These are phyloP conservation scores for Colletes gigas DNA, from an alignment of 1,140 invertebrate genomes.

Conservation along the genomic window DNA sequence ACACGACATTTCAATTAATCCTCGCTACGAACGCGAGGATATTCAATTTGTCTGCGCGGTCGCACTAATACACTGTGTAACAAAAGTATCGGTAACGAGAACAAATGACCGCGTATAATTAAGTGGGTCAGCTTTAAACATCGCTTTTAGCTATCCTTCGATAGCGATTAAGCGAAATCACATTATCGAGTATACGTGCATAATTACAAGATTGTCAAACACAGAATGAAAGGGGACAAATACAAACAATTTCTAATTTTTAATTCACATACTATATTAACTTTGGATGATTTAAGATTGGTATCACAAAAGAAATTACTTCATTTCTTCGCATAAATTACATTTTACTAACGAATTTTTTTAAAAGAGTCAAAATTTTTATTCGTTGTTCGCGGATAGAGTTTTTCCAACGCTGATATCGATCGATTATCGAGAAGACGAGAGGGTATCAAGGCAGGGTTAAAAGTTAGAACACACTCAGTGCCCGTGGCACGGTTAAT, in stretches of 20 bases:
- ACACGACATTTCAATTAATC: constrained; percentile 23
- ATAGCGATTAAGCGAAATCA: background rate
- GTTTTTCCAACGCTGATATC: no score
- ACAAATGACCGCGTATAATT: background rate
- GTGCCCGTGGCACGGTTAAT: background rate
- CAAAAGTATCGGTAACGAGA: background rate
- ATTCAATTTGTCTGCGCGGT: background rate
- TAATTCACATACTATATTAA: no score
- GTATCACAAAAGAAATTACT: no score
- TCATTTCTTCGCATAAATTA: no score
- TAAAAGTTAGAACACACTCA: background rate
- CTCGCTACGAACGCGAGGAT: background rate
- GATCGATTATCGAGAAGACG: background rate
- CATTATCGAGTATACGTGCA: background rate
- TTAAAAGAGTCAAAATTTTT: no score
- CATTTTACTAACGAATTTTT: no score
- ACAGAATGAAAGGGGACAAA: no score
- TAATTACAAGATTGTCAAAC: background rate
- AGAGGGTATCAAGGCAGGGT: background rate
- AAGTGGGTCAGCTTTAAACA: background rate
- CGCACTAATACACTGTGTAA: no score
- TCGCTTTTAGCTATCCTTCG: background rate
- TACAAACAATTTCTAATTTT: no score
- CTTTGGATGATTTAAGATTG: no score
- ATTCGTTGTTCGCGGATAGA: no score